These are phyloP conservation scores for Gymnogyps californianus DNA, from an alignment of 2,113 vertebrate species.

Conservation along the genomic window DNA sequence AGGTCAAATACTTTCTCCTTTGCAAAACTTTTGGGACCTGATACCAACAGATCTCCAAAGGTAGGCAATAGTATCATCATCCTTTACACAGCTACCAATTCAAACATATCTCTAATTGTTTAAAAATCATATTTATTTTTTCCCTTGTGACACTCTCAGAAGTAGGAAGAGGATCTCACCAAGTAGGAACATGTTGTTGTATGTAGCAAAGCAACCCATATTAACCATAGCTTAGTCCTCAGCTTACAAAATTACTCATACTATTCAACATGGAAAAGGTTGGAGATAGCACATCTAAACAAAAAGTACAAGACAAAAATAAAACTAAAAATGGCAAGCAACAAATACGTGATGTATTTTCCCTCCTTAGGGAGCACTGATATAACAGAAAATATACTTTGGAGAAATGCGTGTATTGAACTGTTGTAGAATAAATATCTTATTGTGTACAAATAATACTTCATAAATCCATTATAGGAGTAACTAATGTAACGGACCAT, in stretches of 20 bases:
- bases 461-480: slow-evolving; percentile 24
- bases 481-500: not conserved
- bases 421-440: not conserved
- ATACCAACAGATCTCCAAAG: not conserved
- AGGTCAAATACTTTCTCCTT: not conserved
- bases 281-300: not conserved
- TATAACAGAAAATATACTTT: not conserved
- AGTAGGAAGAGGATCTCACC: not conserved
- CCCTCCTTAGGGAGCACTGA: not conserved
- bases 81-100: not conserved
- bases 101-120: not conserved
- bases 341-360: not conserved
- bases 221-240: not conserved
- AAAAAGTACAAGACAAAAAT: not conserved
- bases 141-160: not conserved
- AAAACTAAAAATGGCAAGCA: not conserved
- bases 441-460: slow-evolving; percentile 13
- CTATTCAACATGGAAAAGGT: not conserved
- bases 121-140: not conserved
- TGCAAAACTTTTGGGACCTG: not conserved
- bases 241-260: not conserved
- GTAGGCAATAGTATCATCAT: not conserved
- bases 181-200: not conserved
- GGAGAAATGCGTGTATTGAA: not conserved
- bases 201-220: not conserved